Conservation (phyloP, 1,140 invertebrate species). For the Lepidostoma basale region DNA sequence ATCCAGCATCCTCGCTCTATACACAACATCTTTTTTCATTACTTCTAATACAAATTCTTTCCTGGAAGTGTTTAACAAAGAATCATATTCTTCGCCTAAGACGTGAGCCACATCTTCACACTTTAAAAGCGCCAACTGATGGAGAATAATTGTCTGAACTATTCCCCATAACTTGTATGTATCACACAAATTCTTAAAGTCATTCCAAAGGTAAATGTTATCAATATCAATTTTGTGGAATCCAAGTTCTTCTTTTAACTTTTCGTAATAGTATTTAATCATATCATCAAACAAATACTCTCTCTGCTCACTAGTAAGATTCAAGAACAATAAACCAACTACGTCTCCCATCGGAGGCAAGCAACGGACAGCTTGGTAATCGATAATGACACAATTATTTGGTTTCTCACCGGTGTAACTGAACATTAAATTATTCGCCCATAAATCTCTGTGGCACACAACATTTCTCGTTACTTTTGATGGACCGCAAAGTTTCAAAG, state of each 20-base stretch:
- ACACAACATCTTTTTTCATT: constrained; percentile 26
- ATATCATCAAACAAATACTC: constrained; percentile 5
- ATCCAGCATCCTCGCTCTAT: constrained; percentile 26
- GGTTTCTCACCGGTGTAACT: constrained; percentile 52
- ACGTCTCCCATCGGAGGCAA: constrained; percentile 66
- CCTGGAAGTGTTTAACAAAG: constrained; percentile 20
- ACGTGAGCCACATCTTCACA: constrained; percentile 7
- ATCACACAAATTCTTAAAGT: constrained; percentile 26
- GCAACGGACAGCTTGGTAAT: constrained; percentile 65
- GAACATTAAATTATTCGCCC: constrained; percentile 69
- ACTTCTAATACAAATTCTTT: constrained; percentile 25
- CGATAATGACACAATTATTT: constrained; percentile 50
- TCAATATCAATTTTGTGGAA: constrained; percentile 16
- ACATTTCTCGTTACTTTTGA: constrained; percentile 57
- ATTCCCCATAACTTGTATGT: constrained; percentile 35
- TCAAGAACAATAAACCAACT: constrained; percentile 40
- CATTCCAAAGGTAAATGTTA: constrained; percentile 19
- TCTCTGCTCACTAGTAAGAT: constrained; percentile 19
- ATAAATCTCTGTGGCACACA: constrained; percentile 66
- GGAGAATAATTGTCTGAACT: constrained; percentile 26
- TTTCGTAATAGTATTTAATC: constrained; percentile 31
- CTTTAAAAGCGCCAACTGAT: constrained; percentile 30
- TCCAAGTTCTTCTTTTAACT: constrained; percentile 11
- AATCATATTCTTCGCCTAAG: constrained; percentile 19
- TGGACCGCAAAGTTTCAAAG: constrained; percentile 47